phyloP scores from a whole-genome alignment of 2,113 vertebrate species.

The Sula dactylatra region DNA sequence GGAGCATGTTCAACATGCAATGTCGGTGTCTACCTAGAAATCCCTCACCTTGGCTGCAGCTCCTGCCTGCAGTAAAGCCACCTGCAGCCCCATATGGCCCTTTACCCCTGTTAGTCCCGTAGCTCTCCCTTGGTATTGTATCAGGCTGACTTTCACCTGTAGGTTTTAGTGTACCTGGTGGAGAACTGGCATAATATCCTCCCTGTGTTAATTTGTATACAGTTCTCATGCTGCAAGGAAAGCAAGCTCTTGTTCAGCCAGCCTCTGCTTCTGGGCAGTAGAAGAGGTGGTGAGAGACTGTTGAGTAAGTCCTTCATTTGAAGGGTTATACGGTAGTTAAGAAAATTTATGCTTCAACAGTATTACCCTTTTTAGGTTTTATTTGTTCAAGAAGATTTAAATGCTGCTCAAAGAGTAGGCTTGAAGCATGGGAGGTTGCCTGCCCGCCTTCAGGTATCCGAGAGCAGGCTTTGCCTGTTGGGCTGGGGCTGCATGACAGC shows the following conservation, averaged over 20 bases:
- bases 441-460: not conserved
- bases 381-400: not conserved
- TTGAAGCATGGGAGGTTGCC: not conserved
- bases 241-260: not conserved
- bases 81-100: not conserved
- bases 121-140: not conserved
- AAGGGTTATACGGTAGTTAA: not conserved
- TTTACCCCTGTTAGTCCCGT: not conserved
- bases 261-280: not conserved
- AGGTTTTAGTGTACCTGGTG: not conserved
- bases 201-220: not conserved
- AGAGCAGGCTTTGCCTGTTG: rapidly evolving
- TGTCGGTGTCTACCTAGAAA: not conserved
- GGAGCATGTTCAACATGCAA: rapidly evolving
- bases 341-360: not conserved
- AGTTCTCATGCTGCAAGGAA: not conserved
- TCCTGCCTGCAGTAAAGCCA: not conserved
- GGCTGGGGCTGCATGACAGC: not conserved
- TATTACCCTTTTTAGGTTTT: not conserved
- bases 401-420: not conserved
- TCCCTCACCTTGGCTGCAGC: not conserved
- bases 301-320: not conserved
- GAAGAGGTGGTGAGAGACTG: not conserved
- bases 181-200: not conserved
- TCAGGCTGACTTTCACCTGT: not conserved